phyloP scores from a whole-genome alignment of 2,888 invertebrate species.

The Lacanobia wlatinum region DNA sequence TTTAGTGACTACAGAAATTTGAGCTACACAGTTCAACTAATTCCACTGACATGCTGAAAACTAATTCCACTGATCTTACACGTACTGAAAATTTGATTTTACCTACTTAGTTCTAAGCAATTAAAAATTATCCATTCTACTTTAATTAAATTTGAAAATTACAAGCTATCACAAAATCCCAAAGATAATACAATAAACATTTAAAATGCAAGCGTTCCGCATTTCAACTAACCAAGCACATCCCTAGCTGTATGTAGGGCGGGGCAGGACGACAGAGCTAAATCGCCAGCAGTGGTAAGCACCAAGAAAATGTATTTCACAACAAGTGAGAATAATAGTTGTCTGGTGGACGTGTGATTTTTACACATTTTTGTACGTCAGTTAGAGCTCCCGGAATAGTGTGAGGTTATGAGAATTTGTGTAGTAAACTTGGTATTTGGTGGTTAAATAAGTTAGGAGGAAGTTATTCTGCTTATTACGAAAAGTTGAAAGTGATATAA shows the following conservation, averaged over 20 bases:
- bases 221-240: slow-evolving; percentile 26
- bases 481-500: background rate
- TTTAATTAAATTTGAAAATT: too few species aligned
- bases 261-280: slow-evolving; percentile 81
- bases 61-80: too few species aligned
- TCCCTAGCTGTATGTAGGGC: slow-evolving; percentile 59
- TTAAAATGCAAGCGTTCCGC: background rate
- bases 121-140: too few species aligned
- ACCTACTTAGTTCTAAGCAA: too few species aligned
- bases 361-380: slow-evolving; percentile 75
- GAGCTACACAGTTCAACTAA: too few species aligned
- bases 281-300: slow-evolving; percentile 87
- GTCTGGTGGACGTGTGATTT: slow-evolving; percentile 77
- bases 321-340: slow-evolving; percentile 88
- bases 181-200: background rate
- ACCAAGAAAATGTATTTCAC: slow-evolving; percentile 88
- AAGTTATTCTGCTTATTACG: background rate
- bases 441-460: background rate
- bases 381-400: slow-evolving; percentile 12
- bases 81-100: too few species aligned
- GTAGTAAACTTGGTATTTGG: background rate
- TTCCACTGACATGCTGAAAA: too few species aligned
- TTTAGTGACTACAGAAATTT: background rate
- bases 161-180: background rate
- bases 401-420: slow-evolving; percentile 22